Conservation (phyloP, 2,113 vertebrate genomes). For the Phylloscopus trochilus region DNA sequence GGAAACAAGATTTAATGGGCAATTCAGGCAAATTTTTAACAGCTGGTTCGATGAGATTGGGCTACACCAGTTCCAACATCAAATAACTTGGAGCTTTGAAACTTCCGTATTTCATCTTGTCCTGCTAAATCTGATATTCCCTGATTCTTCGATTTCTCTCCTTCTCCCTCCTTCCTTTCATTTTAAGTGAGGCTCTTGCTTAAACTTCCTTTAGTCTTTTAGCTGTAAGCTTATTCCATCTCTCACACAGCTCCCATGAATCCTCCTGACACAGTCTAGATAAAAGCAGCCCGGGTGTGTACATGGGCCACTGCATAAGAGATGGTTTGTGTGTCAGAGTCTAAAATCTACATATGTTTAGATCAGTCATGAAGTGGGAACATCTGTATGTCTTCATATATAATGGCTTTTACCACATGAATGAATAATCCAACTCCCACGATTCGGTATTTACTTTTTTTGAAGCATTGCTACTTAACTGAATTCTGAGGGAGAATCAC, state of each 20-base stretch:
- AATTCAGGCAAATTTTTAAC: background rate
- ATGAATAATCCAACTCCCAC: slow-evolving; percentile 49
- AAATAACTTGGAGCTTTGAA: slow-evolving; percentile 17
- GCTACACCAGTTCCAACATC: background rate
- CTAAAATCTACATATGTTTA: slow-evolving; percentile 47
- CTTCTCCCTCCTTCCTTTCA: background rate
- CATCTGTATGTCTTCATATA: slow-evolving; percentile 47
- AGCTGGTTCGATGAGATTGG: background rate
- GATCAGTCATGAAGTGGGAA: slow-evolving; percentile 46
- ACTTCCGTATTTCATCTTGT: slow-evolving; percentile 7
- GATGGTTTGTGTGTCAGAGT: slow-evolving; percentile 27
- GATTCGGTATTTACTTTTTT: slow-evolving; percentile 41
- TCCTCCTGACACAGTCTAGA: background rate
- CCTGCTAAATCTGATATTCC: background rate
- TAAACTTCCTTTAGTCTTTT: slow-evolving; percentile 8
- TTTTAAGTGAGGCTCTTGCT: background rate
- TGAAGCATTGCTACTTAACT: slow-evolving; percentile 13
- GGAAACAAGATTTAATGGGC: background rate
- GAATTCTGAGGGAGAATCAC: slow-evolving; percentile 1
- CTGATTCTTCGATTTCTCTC: background rate
- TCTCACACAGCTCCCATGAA: background rate
- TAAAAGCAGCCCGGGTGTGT: background rate
- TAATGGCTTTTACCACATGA: slow-evolving; percentile 36
- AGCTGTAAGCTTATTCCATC: background rate
- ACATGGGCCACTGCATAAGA: slow-evolving; percentile 9